Conservation (phyloP, 2,797 vertebrate genomes). For the Parauchenoglanis ngamensis region DNA sequence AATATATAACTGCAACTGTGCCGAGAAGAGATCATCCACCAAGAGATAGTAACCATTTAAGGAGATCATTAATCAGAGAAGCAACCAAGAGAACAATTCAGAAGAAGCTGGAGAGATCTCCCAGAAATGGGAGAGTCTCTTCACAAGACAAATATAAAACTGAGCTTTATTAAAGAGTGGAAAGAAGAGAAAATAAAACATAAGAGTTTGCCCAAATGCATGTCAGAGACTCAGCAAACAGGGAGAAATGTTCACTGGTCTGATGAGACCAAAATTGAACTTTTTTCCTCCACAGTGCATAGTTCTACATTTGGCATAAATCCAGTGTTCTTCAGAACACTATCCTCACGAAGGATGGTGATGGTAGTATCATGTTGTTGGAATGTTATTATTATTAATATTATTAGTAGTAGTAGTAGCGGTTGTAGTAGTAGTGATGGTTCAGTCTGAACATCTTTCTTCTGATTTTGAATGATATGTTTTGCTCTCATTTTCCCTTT, state of each 20-base stretch:
- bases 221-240: not conserved
- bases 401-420: not conserved
- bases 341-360: not conserved
- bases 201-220: not conserved
- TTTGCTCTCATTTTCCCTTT: not conserved
- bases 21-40: not conserved
- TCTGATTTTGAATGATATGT: not conserved
- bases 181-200: not conserved
- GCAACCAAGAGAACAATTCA: not conserved
- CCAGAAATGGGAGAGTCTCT: not conserved
- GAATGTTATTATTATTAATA: not conserved
- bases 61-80: not conserved
- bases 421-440: not conserved
- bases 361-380: not conserved
- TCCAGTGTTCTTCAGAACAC: not conserved
- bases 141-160: not conserved
- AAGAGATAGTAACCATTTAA: not conserved
- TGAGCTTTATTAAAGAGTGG: not conserved
- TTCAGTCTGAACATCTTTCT: not conserved
- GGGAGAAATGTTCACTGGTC: not conserved
- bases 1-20: not conserved
- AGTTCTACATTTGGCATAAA: not conserved
- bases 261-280: not conserved
- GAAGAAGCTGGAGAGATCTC: not conserved
- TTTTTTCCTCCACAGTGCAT: not conserved